Base-by-base conservation (phyloP, 2,797 vertebrate genomes). In the Sarcoramphus papa region DNA sequence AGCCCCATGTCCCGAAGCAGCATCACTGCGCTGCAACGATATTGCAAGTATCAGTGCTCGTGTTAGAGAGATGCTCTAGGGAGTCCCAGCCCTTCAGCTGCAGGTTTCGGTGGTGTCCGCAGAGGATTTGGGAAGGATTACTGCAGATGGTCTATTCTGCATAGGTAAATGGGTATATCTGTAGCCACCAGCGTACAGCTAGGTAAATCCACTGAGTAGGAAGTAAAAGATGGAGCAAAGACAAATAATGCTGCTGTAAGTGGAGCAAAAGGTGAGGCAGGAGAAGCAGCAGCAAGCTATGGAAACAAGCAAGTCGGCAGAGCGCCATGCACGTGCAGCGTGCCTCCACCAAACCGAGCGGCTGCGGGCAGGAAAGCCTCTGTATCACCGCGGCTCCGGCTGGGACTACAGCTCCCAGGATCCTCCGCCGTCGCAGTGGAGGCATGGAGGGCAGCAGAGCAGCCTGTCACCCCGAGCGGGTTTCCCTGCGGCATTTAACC, bases 371-470 rank as follows among this genome's bases (percentile, higher is more conserved):
- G 53, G 35, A 73, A 75, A 84, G 21, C 20, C n/a, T 57, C 57
- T 9, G 33, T 4, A 51, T 25, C 75, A 8, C 30, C 8, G 11
- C 12, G 1, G 54, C 74, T 91, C 86, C 2, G 0, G 65, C 50
- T 30, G 70, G 54, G 43, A 63, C n/a, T 69, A 11, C 90, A 82
- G 80, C 57, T 57, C 43, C 88, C 85, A 76, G 68, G 40, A 45
- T 59, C 6, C 35, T 45, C 17, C 13, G 1, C 0, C 7, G 0
- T 37, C 0, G 0, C 11, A 22, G 48, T 3, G 1, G 30, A 35
- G 14, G 43, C 23, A 27, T 0, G n/a, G 67, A 68, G 63, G 40
- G 64, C 62, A 84, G 57, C 2, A 0, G 68, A 45, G 59, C 53
- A 25, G 50, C 57, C 25, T 15, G 1, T 17, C 5, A 0, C 50